Evolutionary conservation across 2,888 invertebrate species (phyloP).

Genomic region (Meteorus colon): DNA sequence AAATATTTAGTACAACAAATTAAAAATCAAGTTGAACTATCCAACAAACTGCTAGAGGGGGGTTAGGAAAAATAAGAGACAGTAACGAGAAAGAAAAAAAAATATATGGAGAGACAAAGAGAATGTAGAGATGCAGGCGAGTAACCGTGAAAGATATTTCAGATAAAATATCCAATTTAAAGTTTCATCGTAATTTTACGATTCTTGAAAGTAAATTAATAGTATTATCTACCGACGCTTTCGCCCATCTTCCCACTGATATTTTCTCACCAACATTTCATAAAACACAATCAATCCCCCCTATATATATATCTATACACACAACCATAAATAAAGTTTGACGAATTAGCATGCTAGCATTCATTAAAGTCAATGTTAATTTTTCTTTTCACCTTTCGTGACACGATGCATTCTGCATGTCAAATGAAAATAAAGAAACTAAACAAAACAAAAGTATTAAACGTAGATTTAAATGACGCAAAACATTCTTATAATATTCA

Average conservation of each 20-base stretch:
- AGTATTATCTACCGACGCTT: constrained; percentile 65
- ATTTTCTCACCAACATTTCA: constrained; percentile 27
- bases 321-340: constrained; percentile 56
- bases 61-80: neutral
- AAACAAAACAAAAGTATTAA: neutral
- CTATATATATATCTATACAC: neutral
- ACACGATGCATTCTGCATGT: constrained; percentile 36
- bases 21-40: neutral
- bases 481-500: neutral
- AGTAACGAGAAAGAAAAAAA: neutral
- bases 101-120: constrained; percentile 21
- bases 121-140: constrained; percentile 29
- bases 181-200: constrained; percentile 70
- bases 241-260: constrained; percentile 36
- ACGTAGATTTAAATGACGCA: neutral
- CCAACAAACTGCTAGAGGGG: neutral
- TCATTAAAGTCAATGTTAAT: constrained; percentile 55
- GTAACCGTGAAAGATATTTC: constrained; percentile 50
- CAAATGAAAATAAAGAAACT: neutral
- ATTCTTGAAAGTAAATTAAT: constrained; percentile 71
- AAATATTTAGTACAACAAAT: neutral
- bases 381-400: constrained; percentile 35
- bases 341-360: constrained; percentile 69
- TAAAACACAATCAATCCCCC: constrained; percentile 6
- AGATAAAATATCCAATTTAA: constrained; percentile 53